Percentiles rank a stretch among this genome's conserved stretches.
phyloP scores from a whole-genome alignment of 2,797 vertebrate species.

The Vultur gryphus region DNA sequence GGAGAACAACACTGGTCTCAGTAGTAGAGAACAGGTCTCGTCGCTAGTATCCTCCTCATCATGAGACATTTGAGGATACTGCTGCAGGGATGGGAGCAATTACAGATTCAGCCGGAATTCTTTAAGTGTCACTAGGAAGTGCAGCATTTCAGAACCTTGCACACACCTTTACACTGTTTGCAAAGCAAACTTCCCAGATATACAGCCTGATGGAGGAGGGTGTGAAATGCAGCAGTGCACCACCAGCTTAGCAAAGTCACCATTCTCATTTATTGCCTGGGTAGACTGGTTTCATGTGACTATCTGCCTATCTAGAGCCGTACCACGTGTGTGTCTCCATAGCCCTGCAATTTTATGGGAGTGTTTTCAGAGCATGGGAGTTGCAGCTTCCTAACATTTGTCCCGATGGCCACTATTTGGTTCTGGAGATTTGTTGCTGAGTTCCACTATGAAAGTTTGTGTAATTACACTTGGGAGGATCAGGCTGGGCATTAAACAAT shows the following conservation, averaged over 20 bases:
- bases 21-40: not conserved
- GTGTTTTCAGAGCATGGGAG: not conserved
- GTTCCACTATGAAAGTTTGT: not conserved
- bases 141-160: not conserved
- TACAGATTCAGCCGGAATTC: not conserved
- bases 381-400: not conserved
- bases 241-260: not conserved
- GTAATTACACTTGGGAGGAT: not conserved
- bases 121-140: not conserved
- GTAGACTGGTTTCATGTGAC: not conserved
- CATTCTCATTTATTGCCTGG: not conserved
- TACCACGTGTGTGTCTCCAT: not conserved
- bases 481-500: not conserved
- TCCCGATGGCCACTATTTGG: accelerated
- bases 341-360: no score
- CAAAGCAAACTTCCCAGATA: not conserved
- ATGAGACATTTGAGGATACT: not conserved
- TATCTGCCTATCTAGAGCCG: not conserved
- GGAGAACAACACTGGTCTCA: not conserved
- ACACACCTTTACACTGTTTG: not conserved
- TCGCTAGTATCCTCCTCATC: not conserved
- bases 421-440: not conserved
- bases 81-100: not conserved
- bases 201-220: not conserved
- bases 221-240: not conserved